These are phyloP conservation scores for Ischnus inquisitorius DNA, from an alignment of 2,888 invertebrate genomes.

Conservation along the genomic window DNA sequence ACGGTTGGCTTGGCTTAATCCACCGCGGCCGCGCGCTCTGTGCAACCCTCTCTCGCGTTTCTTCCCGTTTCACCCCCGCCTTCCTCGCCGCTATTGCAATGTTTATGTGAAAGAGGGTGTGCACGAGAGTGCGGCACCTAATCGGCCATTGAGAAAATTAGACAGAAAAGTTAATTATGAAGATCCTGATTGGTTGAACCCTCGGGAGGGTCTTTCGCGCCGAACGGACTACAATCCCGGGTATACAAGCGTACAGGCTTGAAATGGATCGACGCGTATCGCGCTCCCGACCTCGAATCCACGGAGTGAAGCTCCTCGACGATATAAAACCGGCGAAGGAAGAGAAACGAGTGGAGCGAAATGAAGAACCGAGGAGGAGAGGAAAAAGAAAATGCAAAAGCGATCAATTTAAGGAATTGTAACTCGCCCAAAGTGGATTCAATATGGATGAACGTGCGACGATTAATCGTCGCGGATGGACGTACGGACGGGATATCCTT, in stretches of 20 bases:
- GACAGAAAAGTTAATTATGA: slow-evolving; percentile 84
- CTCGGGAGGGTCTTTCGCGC: slow-evolving; percentile 76
- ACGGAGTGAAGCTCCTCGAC: slow-evolving; percentile 15
- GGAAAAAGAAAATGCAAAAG: slow-evolving; percentile 66
- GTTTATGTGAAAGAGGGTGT: slow-evolving; percentile 62
- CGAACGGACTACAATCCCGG: neutral
- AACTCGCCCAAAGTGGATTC: slow-evolving; percentile 68
- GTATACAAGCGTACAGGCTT: neutral
- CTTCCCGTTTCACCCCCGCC: neutral
- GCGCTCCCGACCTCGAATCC: slow-evolving; percentile 12
- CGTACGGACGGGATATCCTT: slow-evolving; percentile 47
- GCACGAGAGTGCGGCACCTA: slow-evolving; percentile 71
- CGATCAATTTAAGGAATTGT: slow-evolving; percentile 68
- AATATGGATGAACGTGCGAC: slow-evolving; percentile 71
- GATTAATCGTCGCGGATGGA: slow-evolving; percentile 69
- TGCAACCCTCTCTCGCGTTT: no score
- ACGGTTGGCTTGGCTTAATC: slow-evolving; percentile 51
- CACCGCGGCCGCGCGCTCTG: slow-evolving; percentile 10
- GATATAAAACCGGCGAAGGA: neutral
- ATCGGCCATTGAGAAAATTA: slow-evolving; percentile 82
- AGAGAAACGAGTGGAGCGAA: neutral
- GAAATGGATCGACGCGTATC: slow-evolving; percentile 29
- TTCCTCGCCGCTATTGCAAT: slow-evolving; percentile 63
- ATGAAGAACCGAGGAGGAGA: neutral
- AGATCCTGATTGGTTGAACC: slow-evolving; percentile 82